These are phyloP conservation scores for human (Homo sapiens) DNA, from an alignment of 2,113 vertebrate genomes.

Conservation along the genomic window DNA sequence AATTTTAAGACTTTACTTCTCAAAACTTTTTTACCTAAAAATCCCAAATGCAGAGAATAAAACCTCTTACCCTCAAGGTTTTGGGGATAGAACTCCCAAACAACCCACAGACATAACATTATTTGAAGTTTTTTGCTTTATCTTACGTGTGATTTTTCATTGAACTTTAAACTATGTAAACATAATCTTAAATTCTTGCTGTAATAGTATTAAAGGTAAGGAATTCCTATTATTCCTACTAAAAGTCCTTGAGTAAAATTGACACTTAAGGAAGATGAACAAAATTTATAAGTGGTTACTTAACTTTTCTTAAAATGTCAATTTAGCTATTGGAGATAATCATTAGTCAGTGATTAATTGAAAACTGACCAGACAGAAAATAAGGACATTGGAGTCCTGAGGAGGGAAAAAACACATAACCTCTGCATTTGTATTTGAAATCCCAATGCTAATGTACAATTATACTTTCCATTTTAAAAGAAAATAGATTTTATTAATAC, in stretches of 20 bases:
- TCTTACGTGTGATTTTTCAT: neutral
- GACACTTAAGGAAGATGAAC: neutral
- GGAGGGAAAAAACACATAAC: neutral
- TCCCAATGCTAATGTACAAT: neutral
- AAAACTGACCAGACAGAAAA: neutral
- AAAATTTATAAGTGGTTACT: neutral
- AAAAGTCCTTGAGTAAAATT: neutral
- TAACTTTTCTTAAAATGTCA: constrained; percentile 47
- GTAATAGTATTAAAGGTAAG: neutral
- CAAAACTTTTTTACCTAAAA: neutral
- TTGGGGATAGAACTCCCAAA: neutral
- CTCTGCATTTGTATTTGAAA: neutral
- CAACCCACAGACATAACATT: neutral
- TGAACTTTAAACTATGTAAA: neutral
- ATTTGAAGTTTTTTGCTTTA: neutral
- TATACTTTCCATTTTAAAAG: neutral
- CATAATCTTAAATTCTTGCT: neutral
- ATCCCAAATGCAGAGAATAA: neutral
- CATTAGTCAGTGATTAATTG: neutral
- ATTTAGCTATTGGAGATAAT: neutral
- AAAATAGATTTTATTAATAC: constrained; percentile 22
- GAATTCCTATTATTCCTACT: neutral
- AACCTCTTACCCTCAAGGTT: neutral
- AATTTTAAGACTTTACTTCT: neutral
- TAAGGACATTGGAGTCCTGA: neutral